These are phyloP conservation scores for Centrocercus urophasianus DNA, from an alignment of 2,113 vertebrate genomes.

Conservation along the genomic window DNA sequence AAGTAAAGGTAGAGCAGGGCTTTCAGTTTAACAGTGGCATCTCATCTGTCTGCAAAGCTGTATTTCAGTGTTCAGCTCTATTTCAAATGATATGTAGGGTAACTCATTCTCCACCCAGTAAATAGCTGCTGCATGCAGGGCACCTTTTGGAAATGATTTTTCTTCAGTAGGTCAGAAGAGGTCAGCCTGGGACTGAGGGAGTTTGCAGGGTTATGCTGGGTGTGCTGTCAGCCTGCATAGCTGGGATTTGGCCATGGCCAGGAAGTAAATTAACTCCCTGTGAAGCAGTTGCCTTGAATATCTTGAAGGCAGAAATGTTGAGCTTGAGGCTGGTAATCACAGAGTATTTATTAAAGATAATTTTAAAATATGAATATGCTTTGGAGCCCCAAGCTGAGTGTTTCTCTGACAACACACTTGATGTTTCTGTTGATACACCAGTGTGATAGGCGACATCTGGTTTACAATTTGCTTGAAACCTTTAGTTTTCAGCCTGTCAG, in stretches of 20 bases:
- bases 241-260: background rate
- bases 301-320: background rate
- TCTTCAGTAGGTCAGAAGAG: constrained; percentile 51
- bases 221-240: background rate
- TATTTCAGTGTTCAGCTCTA: background rate
- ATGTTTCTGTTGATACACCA: background rate
- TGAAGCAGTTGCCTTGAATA: accelerated
- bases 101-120: too few relatives aligned
- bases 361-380: background rate
- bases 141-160: background rate
- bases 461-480: background rate
- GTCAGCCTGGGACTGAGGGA: constrained; percentile 51
- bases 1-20: background rate
- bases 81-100: background rate
- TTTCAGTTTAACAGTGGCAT: accelerated
- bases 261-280: background rate
- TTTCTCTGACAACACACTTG: background rate
- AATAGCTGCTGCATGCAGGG: accelerated
- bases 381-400: background rate
- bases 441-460: background rate
- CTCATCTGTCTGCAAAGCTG: background rate
- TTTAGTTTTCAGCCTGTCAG: background rate
- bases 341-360: background rate
- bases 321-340: background rate
- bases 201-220: background rate